phyloP scores from a whole-genome alignment of 2,888 invertebrate genomes.

The Rhopalosiphum nymphaeae region DNA sequence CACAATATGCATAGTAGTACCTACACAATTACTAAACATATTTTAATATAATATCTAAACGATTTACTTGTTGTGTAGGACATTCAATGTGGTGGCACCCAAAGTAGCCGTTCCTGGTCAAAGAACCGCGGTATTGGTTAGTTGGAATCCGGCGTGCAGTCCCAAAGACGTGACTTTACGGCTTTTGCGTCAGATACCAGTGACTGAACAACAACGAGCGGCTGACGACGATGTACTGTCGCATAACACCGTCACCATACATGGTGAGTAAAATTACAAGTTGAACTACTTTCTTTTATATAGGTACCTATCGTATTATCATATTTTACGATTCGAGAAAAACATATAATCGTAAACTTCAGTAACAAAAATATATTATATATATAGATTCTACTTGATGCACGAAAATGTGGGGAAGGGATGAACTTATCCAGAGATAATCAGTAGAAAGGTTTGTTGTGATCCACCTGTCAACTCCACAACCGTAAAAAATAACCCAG shows the following conservation, averaged over 20 bases:
- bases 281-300: background rate
- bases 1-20: background rate
- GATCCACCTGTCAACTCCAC: background rate
- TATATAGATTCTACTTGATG: background rate
- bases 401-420: background rate
- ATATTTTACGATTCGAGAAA: background rate
- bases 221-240: conserved; percentile 56
- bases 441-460: background rate
- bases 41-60: background rate
- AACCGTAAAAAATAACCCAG: background rate
- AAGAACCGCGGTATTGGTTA: conserved; percentile 77
- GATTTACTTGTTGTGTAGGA: conserved; percentile 70
- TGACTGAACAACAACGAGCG: conserved; percentile 56
- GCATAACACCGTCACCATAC: conserved; percentile 54
- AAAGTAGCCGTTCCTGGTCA: conserved; percentile 78
- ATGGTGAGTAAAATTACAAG: conserved; percentile 12
- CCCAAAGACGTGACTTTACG: conserved; percentile 56
- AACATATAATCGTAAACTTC: background rate
- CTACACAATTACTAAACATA: background rate
- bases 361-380: background rate
- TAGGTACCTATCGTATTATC: background rate
- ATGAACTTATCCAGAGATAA: background rate
- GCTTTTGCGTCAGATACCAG: conserved; percentile 55
- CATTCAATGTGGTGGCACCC: conserved; percentile 78
- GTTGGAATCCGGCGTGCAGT: conserved; percentile 72